Evolutionary conservation across 2,888 invertebrate genomes (phyloP), one percentile per base, ranked within the genome.

Genomic region (Oxycera nigricornis): DNA sequence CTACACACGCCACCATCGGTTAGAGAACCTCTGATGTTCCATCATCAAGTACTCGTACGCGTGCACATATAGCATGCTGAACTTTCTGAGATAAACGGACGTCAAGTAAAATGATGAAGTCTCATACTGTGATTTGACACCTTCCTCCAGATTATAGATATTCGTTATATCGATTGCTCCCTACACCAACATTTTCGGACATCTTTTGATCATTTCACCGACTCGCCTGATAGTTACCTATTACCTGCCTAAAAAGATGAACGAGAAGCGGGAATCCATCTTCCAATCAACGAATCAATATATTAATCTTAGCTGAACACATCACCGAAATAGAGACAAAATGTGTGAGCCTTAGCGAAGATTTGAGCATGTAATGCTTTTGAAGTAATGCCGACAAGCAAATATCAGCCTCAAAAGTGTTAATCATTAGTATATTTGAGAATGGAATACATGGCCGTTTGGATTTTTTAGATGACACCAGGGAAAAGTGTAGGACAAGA

Each of bases 81-180:
- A 59, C 59, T 28, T 30, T 59, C 59, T 30, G 24, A 67, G 67
- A 67, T 67, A 67, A 67, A 67, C 62, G 62, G 39, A 55, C 62
- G 52, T 55, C 70, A 50, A 50, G 31, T 28, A 52, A 70, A 70
- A 70, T 70, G 70, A 55, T 70, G 70, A 70, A 70, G 70, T 70
- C 52, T 70, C 70, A 30, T 20, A 20, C 70, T 52, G 70, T 52
- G 70, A 70, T 52, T 70, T 31, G 70, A 70, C 70, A 70, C 70
- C 52, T 70, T 70, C 70, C 31, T 70, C 31, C 24, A 30, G 55
- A 70, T 70, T 30, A 28, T 52, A 41, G 65, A 22, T 65, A 30
- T 65, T 65, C n/a, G 35, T 41, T 41, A 39, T 52, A 52, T 70
- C 70, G 70, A 52, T 35, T 20, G 68, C 70, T 70, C 55, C 70